These are phyloP conservation scores for Circaetus cinerascens DNA, from an alignment of 2,113 vertebrate genomes.

Conservation along the genomic window DNA sequence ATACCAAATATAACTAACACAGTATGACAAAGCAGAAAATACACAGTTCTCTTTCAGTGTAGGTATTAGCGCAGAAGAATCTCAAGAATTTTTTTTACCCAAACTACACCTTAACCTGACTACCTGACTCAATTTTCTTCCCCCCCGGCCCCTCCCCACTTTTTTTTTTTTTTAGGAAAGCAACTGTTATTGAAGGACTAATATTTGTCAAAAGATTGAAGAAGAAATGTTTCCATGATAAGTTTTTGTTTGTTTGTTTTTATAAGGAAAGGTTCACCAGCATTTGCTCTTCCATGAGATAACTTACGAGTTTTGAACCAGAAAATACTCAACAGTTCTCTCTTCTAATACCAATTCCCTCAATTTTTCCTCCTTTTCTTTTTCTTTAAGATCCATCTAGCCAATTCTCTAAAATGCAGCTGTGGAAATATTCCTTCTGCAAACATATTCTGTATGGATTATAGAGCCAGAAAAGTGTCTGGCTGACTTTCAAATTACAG, in stretches of 20 bases:
- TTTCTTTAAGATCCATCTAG: neutral
- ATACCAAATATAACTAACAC: neutral
- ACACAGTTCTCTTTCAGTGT: neutral
- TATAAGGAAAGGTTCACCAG: neutral
- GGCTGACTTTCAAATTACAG: neutral
- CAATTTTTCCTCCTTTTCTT: neutral
- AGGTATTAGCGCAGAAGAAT: neutral
- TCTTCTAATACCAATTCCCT: neutral
- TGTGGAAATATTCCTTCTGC: neutral
- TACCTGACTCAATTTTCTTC: neutral
- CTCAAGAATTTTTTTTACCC: neutral
- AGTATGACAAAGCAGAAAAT: neutral
- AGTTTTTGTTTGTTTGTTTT: neutral
- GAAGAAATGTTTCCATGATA: neutral
- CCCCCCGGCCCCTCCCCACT: fast-evolving
- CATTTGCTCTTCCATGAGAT: neutral
- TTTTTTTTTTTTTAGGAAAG: neutral
- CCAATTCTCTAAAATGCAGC: neutral
- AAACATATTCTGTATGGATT: neutral
- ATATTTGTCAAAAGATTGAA: neutral
- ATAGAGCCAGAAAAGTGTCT: neutral
- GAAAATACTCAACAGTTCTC: neutral
- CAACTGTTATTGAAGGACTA: neutral
- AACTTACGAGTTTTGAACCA: fast-evolving
- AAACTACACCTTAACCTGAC: neutral